Conservation (phyloP, 1,140 invertebrate genomes). For the Bombus confusus region DNA sequence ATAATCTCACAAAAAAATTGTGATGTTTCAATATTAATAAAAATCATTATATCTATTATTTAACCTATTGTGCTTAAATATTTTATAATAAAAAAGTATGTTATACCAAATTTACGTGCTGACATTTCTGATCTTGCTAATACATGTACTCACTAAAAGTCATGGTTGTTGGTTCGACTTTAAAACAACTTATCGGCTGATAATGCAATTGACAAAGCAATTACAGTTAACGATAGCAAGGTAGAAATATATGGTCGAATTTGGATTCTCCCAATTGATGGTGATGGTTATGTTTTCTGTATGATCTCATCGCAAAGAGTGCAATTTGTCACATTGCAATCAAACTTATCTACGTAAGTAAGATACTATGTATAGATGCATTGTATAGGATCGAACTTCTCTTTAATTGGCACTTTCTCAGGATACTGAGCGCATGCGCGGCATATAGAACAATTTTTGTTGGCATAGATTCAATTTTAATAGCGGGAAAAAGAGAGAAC, state of each 20-base stretch:
- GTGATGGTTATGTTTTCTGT: neutral
- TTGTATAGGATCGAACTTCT: neutral
- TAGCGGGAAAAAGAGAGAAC: neutral
- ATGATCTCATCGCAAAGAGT: slow-evolving; percentile 4
- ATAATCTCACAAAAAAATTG: neutral
- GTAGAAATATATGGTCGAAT: too few relatives aligned
- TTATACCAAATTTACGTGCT: neutral
- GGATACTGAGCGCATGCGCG: neutral
- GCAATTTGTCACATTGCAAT: slow-evolving; percentile 4
- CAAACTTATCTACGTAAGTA: neutral
- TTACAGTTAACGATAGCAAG: neutral
- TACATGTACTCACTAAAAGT: slow-evolving; percentile 4
- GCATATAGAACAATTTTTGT: too few relatives aligned
- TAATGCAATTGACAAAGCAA: neutral
- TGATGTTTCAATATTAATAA: neutral
- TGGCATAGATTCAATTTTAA: slow-evolving; percentile 3
- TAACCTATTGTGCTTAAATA: neutral
- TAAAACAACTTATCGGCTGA: neutral
- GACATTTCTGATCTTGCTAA: neutral
- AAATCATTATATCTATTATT: neutral
- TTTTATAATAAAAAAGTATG: neutral
- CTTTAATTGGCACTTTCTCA: slow-evolving; percentile 6
- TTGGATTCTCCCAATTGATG: neutral
- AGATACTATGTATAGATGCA: neutral
- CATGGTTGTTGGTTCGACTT: neutral